Conservation (phyloP, 1,140 invertebrate species). For the Zaprionus vittiger region DNA sequence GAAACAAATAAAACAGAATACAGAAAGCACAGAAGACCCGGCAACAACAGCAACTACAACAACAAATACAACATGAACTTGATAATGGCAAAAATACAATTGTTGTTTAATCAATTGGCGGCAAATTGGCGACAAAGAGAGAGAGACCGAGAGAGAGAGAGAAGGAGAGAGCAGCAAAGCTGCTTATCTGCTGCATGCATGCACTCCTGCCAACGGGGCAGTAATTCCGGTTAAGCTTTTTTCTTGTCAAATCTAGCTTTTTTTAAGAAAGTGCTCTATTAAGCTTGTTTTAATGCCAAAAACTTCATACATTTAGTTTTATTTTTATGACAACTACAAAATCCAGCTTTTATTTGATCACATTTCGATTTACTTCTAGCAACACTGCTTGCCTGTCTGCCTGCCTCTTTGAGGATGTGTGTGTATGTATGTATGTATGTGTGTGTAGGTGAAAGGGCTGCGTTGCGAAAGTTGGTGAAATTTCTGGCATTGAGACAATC, state of each 20-base stretch:
- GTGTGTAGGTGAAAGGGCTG: constrained; percentile 12
- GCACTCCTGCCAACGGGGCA: background rate
- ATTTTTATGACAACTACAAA: too few species aligned
- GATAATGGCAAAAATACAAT: constrained; percentile 41
- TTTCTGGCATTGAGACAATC: constrained; percentile 23
- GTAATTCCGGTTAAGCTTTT: too few species aligned
- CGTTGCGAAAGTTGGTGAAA: constrained; percentile 19
- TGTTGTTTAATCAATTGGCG: constrained; percentile 48
- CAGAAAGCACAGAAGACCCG: constrained; percentile 1
- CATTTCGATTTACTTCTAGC: too few species aligned
- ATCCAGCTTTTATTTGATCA: too few species aligned
- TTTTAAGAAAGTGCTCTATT: too few species aligned
- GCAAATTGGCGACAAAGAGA: background rate
- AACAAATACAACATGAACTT: constrained; percentile 19
- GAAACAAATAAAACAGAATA: background rate
- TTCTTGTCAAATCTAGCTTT: too few species aligned
- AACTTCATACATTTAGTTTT: too few species aligned
- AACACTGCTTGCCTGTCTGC: background rate
- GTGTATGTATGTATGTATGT: background rate
- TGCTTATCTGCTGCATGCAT: constrained; percentile 1
- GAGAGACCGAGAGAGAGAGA: background rate
- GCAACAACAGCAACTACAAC: background rate
- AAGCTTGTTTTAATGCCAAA: too few species aligned
- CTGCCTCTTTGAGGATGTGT: background rate
- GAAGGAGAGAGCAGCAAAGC: background rate